Evolutionary conservation across 2,113 vertebrate genomes (phyloP).

Genomic region (Paradoxurus hermaphroditus): DNA sequence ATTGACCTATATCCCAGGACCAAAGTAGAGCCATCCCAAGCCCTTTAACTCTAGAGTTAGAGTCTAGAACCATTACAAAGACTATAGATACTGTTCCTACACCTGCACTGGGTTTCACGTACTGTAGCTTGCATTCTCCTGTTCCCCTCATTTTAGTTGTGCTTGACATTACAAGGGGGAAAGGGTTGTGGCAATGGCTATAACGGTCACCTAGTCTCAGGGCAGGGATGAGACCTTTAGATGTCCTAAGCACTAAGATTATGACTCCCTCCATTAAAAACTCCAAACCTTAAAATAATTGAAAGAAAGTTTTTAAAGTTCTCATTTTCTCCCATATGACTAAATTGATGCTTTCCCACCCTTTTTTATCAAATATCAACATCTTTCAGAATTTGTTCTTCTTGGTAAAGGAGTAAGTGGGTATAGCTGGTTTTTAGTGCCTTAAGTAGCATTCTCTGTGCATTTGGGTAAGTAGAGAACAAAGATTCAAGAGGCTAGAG

Average conservation of each 20-base stretch:
- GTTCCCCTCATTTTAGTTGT: neutral
- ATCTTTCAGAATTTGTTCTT: slow-evolving; percentile 7
- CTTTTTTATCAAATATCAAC: slow-evolving; percentile 2
- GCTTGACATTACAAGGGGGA: neutral
- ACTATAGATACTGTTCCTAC: neutral
- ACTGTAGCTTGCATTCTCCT: neutral
- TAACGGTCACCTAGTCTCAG: neutral
- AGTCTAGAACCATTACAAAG: neutral
- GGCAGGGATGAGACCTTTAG: neutral
- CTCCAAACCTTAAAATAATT: slow-evolving; percentile 12
- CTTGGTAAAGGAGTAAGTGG: neutral
- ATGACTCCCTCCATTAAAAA: neutral
- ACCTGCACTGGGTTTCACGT: neutral
- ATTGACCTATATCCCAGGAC: neutral
- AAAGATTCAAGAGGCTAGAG: neutral
- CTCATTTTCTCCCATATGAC: neutral
- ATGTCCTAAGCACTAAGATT: neutral
- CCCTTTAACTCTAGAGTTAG: neutral
- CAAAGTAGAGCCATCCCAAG: neutral
- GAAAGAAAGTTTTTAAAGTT: neutral
- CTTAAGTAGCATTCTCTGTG: neutral
- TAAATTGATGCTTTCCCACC: neutral
- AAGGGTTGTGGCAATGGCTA: neutral
- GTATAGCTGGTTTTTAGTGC: neutral
- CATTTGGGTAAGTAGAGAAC: neutral